Evolutionary conservation across 2,888 invertebrate genomes (phyloP), one percentile per base, ranked within the genome.

Genomic region (Orchesella flavescens): DNA sequence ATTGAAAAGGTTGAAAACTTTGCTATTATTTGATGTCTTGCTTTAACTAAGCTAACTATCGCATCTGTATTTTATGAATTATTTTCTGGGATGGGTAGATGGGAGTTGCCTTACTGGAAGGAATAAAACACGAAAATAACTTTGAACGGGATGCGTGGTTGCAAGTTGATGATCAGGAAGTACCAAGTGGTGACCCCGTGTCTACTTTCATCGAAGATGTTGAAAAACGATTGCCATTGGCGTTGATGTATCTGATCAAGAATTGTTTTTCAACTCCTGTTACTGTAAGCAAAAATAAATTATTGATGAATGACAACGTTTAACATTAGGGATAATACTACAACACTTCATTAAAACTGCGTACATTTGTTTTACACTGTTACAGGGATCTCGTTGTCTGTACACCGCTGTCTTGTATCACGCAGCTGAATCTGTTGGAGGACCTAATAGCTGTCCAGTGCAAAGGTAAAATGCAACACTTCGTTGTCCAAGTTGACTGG

Each of bases 191-290:
- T 0, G 53, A 75, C 9, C 24, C 46, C n/a, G 46, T 57, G 10
- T 1, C 17, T 1, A 65, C 63, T 5, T 75, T 75, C 21, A 63
- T 65, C 0, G 34, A 65, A 1, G 75, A 75, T 19, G 19, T 23
- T 1, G n/a, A 34, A 13, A 12, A 34, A 15, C 23, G 57, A 9
- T 66, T 57, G 0, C 55, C 55, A 4, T 23, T 55, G 2, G 23
- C 68, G 2, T 15, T 76, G n/a, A 66, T 68, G 76, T 34, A 76
- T n/a, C 10, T 17, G 1, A 55, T 76, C 5, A 76, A 57, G n/a
- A 23, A 13, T 10, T 15, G 4, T 44, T 4, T 46, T 44, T 9
- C 34, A 65, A 1, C 24, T 65, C 34, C 59, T 34, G n/a, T 34
- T n/a, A 65, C 12, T 1, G 65, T 59, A 59, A 21, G 59, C n/a